Conservation (phyloP, 2,888 invertebrate species). For the Luperina testacea region DNA sequence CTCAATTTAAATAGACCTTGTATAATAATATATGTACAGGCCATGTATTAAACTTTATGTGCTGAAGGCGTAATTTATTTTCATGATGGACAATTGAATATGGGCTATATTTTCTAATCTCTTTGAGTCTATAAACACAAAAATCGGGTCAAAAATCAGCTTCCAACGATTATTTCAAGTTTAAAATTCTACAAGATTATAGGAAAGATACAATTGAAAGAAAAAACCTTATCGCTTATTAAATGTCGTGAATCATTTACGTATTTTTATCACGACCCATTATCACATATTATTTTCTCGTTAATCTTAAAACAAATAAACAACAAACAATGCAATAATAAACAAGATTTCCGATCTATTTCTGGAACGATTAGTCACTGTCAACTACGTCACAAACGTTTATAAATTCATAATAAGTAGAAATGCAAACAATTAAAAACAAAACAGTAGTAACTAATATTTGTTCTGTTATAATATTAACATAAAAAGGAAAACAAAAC, state of each 20-base stretch:
- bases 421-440: constrained; percentile 11
- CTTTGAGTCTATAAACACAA: not conserved
- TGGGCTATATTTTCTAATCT: no score
- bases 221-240: not conserved
- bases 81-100: not conserved
- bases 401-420: not conserved
- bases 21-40: not conserved
- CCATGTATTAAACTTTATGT: constrained; percentile 2
- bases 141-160: no score
- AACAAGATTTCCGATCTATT: constrained; percentile 17
- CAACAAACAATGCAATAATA: constrained; percentile 2
- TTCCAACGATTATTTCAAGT: not conserved
- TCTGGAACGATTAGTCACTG: not conserved
- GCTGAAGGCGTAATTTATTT: not conserved
- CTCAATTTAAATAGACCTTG: constrained; percentile 34
- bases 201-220: not conserved
- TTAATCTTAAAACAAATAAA: constrained; percentile 5
- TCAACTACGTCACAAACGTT: not conserved
- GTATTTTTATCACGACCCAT: not conserved
- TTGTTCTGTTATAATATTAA: constrained; percentile 2
- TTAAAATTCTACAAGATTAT: not conserved
- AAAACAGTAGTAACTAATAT: constrained; percentile 7
- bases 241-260: not conserved
- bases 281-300: not conserved
- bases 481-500: constrained; percentile 49